phyloP scores from a whole-genome alignment of 2,113 vertebrate species.

The Syngnathus scovelli region DNA sequence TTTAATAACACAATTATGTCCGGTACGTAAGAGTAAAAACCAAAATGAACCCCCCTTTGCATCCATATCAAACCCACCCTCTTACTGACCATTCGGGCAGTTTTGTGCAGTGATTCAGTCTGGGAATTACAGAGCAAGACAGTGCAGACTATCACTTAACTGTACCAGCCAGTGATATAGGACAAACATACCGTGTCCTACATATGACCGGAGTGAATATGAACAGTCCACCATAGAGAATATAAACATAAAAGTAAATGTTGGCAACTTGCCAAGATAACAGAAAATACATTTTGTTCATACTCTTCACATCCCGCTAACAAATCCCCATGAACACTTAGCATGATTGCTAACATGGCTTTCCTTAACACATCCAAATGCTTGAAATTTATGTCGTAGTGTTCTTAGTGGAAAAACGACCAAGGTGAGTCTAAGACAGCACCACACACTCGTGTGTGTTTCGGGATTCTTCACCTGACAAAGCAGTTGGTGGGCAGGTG shows the following conservation, averaged over 20 bases:
- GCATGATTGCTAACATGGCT: conserved; percentile 29
- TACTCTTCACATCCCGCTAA: conserved; percentile 37
- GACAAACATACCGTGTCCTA: conserved; percentile 37
- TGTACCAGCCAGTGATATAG: conserved; percentile 42
- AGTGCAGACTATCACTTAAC: conserved; percentile 50
- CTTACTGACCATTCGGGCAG: conserved; percentile 58
- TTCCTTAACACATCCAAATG: conserved; percentile 21
- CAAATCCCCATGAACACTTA: conserved; percentile 28
- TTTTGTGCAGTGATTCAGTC: conserved; percentile 60
- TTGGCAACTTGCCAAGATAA: conserved; percentile 36
- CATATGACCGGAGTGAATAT: conserved; percentile 50
- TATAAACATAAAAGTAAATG: conserved; percentile 41
- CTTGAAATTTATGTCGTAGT: conserved; percentile 33
- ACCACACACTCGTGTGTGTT: conserved; percentile 40
- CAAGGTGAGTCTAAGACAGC: conserved; percentile 37
- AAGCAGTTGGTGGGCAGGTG: conserved; percentile 39
- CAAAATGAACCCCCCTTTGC: conserved; percentile 53
- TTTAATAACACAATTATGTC: conserved; percentile 69
- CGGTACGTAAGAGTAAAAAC: conserved; percentile 70
- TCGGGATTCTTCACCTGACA: conserved; percentile 41
- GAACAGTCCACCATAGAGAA: conserved; percentile 53
- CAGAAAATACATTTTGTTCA: conserved; percentile 35
- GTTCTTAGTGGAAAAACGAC: conserved; percentile 39
- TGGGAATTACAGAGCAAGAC: conserved; percentile 55
- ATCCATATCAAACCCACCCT: conserved; percentile 64